Conservation (phyloP, 2,888 invertebrate genomes). For the Galerucella nymphaeae region DNA sequence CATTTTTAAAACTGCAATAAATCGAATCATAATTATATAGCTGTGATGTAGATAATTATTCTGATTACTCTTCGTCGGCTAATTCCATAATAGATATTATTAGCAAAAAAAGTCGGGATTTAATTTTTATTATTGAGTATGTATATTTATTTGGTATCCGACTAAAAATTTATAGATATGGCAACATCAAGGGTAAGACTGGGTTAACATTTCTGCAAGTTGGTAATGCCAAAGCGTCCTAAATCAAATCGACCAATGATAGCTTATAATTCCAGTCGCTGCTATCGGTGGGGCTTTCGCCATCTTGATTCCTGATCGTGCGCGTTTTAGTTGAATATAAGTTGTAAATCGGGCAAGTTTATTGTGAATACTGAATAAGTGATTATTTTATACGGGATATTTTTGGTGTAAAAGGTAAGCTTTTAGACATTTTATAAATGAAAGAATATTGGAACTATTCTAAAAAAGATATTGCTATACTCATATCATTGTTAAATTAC, state of each 20-base stretch:
- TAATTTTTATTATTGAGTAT: background rate
- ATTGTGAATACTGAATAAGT: slow-evolving; percentile 50
- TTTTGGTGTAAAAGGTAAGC: slow-evolving; percentile 50
- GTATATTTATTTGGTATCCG: background rate
- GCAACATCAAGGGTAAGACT: slow-evolving; percentile 31
- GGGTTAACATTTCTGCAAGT: slow-evolving; percentile 48
- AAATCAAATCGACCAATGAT: slow-evolving; percentile 58
- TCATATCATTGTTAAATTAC: no score
- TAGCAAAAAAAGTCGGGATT: no score
- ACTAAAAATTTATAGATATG: background rate
- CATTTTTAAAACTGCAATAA: no score
- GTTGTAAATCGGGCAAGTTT: slow-evolving; percentile 53
- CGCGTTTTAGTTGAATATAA: slow-evolving; percentile 61
- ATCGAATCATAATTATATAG: no score
- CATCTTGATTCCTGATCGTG: slow-evolving; percentile 61
- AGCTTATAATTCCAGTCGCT: slow-evolving; percentile 46
- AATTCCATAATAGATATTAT: no score
- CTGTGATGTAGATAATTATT: no score
- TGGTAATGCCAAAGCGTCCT: slow-evolving; percentile 57
- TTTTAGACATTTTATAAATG: slow-evolving; percentile 41
- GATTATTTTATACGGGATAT: slow-evolving; percentile 55
- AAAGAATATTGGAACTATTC: slow-evolving; percentile 38
- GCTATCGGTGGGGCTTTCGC: slow-evolving; percentile 57
- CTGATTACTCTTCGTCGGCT: no score
- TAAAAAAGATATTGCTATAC: background rate